These are phyloP conservation scores for Lepidotrigona ventralis DNA, from an alignment of 1,140 invertebrate genomes.

Conservation along the genomic window DNA sequence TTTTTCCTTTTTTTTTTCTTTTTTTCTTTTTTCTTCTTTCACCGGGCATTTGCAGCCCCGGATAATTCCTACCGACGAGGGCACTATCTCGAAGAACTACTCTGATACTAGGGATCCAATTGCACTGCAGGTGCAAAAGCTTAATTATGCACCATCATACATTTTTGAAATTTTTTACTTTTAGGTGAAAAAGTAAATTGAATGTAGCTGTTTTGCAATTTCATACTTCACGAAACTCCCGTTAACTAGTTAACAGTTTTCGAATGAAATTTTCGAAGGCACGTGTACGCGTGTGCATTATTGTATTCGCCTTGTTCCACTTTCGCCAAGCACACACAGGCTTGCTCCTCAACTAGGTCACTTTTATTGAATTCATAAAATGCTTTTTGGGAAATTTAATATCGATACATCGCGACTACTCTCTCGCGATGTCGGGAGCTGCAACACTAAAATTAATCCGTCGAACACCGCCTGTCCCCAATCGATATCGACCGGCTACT, in stretches of 20 bases:
- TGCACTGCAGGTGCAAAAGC: too few relatives aligned
- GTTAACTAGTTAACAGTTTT: neutral
- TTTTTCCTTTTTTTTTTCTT: too few relatives aligned
- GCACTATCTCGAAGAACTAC: too few relatives aligned
- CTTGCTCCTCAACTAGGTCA: conserved; percentile 16
- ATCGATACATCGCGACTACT: neutral
- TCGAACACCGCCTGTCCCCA: too few relatives aligned
- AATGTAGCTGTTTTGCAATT: too few relatives aligned
- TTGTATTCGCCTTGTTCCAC: conserved; percentile 12
- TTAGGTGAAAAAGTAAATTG: too few relatives aligned
- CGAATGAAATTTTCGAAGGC: neutral
- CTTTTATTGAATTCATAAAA: conserved; percentile 29
- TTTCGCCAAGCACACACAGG: neutral
- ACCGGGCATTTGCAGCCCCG: too few relatives aligned
- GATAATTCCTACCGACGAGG: too few relatives aligned
- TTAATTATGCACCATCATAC: too few relatives aligned
- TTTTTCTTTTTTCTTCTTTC: too few relatives aligned
- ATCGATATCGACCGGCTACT: neutral
- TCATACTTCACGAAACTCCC: neutral
- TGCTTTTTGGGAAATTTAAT: conserved; percentile 22
- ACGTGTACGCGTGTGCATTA: neutral
- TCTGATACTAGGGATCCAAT: too few relatives aligned
- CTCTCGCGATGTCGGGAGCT: neutral
- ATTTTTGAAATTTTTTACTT: too few relatives aligned
- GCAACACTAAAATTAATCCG: neutral